Conservation (phyloP, 2,113 vertebrate species). For the Malurus cyaneus region DNA sequence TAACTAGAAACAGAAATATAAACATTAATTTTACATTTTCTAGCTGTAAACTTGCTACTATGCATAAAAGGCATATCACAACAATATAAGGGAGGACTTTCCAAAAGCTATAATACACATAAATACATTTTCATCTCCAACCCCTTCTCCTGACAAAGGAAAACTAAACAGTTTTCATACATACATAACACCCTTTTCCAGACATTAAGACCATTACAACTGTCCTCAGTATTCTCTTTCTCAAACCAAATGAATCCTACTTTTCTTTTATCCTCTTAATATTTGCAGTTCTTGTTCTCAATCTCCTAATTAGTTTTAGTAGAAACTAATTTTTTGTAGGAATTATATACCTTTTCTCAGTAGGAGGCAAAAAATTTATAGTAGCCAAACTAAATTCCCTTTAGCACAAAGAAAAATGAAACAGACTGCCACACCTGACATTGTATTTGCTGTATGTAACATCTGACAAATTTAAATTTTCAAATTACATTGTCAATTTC, state of each 20-base stretch:
- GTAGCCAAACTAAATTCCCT: not conserved
- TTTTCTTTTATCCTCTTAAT: not conserved
- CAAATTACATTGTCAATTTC: not conserved
- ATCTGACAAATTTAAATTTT: not conserved
- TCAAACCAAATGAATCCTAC: not conserved
- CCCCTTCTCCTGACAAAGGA: not conserved
- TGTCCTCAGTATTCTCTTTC: not conserved
- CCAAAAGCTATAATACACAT: constrained; percentile 8
- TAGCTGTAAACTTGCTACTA: not conserved
- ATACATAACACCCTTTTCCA: not conserved
- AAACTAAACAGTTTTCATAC: not conserved
- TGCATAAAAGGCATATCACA: not conserved
- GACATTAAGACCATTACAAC: not conserved
- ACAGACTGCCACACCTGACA: not conserved
- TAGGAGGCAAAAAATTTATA: not conserved
- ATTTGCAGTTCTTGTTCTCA: not conserved
- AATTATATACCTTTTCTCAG: not conserved
- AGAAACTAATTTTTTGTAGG: not conserved
- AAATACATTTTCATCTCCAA: not conserved
- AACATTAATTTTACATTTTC: not conserved
- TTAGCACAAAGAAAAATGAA: not conserved
- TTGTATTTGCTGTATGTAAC: not conserved
- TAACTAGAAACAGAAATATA: constrained; percentile 67
- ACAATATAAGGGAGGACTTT: not conserved
- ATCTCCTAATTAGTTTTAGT: not conserved